phyloP scores from a whole-genome alignment of 2,113 vertebrate species.

The Ammodramus savannarum region DNA sequence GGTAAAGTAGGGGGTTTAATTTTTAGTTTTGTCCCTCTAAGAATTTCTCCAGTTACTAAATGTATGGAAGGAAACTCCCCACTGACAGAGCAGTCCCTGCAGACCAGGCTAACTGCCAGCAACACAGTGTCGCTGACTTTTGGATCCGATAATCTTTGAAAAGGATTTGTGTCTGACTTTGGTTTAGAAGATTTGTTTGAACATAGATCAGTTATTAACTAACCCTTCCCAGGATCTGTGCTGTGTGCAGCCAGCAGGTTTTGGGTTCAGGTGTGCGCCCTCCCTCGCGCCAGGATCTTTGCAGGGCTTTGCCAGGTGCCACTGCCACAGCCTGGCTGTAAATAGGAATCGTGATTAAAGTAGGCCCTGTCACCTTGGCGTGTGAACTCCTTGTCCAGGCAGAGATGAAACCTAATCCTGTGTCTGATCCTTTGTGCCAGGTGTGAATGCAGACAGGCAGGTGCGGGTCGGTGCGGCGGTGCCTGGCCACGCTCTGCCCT shows the following conservation, averaged over 20 bases:
- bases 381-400: neutral
- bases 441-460: fast-evolving
- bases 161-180: neutral
- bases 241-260: neutral
- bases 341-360: neutral
- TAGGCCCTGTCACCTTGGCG: neutral
- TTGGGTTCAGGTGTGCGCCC: neutral
- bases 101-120: neutral
- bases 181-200: neutral
- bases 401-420: neutral
- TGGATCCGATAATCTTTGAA: neutral
- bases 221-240: neutral
- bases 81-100: neutral
- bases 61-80: neutral
- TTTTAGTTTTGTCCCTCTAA: neutral
- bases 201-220: neutral
- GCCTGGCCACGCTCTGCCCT: neutral
- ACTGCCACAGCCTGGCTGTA: neutral
- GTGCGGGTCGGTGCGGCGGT: neutral
- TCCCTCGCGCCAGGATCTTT: fast-evolving
- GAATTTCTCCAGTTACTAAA: neutral
- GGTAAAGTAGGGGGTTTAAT: neutral
- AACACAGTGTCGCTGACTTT: fast-evolving
- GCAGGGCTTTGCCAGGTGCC: fast-evolving
- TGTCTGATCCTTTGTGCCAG: neutral